Evolutionary conservation across 1,140 invertebrate genomes (phyloP), one percentile per base, ranked within the genome.

Genomic region (Anadara kagoshimensis): DNA sequence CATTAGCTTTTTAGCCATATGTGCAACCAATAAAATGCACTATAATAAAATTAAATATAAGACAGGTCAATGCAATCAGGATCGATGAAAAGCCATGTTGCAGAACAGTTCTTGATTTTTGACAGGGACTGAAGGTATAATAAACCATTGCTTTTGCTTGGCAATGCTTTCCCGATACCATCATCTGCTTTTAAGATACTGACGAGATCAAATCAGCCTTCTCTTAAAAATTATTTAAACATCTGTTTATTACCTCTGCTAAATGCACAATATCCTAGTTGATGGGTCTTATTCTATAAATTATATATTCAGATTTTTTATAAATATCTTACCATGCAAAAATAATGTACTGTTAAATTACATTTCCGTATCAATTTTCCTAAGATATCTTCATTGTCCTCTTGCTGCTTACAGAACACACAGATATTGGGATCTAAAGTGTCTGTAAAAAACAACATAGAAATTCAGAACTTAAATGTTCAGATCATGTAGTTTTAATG

Each of bases 311-410:
- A 51, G 4, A 51, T 51, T 4, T n/a, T 51, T 51, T 18, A 16
- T 51, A 36, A 29, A 36, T 36, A 36, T 36, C 67, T 51, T 67
- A 75, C 62, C 73, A 70, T 70, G 61, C 67, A 70, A 45, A 70
- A 75, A 41, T 70, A 75, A 56, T 75, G 73, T 26, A 75, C 54
- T 43, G 69, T 69, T 49, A 75, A 45, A 24, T 49, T 62, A 71
- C 58, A 57, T 67, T 67, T 67, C 45, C 66, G 61, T 59, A 71
- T 75, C 43, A 69, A 47, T 57, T 68, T 76, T 18, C 69, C 74
- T 51, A 51, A 64, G 12, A 44, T 43, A 22, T 76, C 63, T 43
- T 72, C 69, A 70, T 70, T 71, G 47, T 70, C 64, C 29, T 75
- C 69, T 56, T 56, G 51, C 20, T 53, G n/a, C 8, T 62, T 43